Evolutionary conservation across 2,888 invertebrate species (phyloP).

Genomic region (Lamproptera curius): DNA sequence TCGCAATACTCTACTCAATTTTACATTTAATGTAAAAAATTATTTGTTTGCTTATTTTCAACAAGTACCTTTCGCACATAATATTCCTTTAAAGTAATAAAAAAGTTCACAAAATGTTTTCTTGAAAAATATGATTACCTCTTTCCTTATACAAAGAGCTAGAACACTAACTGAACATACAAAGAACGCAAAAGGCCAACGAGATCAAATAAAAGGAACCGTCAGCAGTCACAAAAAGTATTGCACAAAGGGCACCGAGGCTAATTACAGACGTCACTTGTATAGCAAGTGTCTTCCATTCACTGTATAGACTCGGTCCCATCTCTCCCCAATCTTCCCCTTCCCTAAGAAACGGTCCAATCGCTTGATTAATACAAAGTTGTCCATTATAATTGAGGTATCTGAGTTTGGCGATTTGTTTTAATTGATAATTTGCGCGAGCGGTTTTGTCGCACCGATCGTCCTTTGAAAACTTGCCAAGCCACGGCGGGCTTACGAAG

Average conservation of each 20-base stretch:
- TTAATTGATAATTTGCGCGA: slow-evolving; percentile 40
- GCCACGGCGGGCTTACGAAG: slow-evolving; percentile 10
- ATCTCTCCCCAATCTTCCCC: slow-evolving; percentile 19
- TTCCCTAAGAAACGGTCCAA: slow-evolving; percentile 32
- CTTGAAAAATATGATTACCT: too few species aligned
- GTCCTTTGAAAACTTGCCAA: slow-evolving; percentile 24
- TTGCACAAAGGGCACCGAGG: slow-evolving; percentile 9
- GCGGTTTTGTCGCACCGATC: slow-evolving; percentile 27
- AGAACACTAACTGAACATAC: too few species aligned
- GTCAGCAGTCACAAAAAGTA: slow-evolving; percentile 4
- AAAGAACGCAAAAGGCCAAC: slow-evolving; percentile 1
- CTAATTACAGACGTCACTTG: slow-evolving; percentile 12
- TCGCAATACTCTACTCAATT: too few species aligned
- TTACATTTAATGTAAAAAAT: too few species aligned
- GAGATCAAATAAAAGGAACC: slow-evolving; percentile 14
- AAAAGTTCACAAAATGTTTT: too few species aligned
- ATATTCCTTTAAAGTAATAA: too few species aligned
- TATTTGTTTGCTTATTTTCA: too few species aligned
- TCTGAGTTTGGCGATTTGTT: slow-evolving; percentile 40
- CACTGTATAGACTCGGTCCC: slow-evolving; percentile 9
- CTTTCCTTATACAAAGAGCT: too few species aligned
- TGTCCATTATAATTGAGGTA: slow-evolving; percentile 50
- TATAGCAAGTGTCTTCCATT: slow-evolving; percentile 24
- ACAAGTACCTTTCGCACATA: too few species aligned
- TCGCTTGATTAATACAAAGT: slow-evolving; percentile 51